Base-by-base conservation (phyloP, 92 coral and sea anemone species). In the Galaxea fascicularis region DNA sequence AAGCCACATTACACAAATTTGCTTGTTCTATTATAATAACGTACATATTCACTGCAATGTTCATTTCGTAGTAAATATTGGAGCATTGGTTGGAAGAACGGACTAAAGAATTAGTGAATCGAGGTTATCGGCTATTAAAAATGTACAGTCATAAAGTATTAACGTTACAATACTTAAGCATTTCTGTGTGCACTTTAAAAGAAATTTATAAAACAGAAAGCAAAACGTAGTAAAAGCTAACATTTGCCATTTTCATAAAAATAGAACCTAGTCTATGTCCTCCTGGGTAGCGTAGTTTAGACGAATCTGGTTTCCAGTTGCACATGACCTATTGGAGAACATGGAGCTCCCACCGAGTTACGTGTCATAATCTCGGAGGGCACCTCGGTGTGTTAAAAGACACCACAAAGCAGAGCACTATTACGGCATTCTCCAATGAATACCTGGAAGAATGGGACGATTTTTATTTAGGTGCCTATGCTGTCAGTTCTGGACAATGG, bases 211-310 rank as follows among this genome's bases (percentile, higher is more conserved):
- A 35, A 6, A 6, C 41, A 35, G 41, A 35, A 35, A n/a, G n/a
- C n/a, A n/a, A 35, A 35, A 35, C 41, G 41, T n/a, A n/a, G 41
- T 2, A 35, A 35, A 35, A 35, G 2, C 18, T 24, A 22, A 46
- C 21, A n/a, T 4, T 3, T 10, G 58, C 10, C 44, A 10, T 47
- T 46, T 73, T 26, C 10, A 25, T 39, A 22, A 27, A 27, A 28
- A 24, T 65, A 74, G 79, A 8, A 53, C 65, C 45, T 7, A 25
- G 25, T 53, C 14, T 41, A 24, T 74, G 79, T 49, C 79, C 64
- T 56, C 79, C 79, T 21, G 64, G 79, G 7, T 74, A 65, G 79
- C 79, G 65, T 18, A 6, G 8, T 20, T 52, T 74, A 0, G 64
- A 74, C 11, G 46, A 74, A 1, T 30, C 63, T 20, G 51, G 79